A percentile compares a stretch with the other conserved stretches of the same genome.
These are phyloP conservation scores for Sebastes schlegelii DNA, from an alignment of 2,113 vertebrate species.

Conservation along the genomic window DNA sequence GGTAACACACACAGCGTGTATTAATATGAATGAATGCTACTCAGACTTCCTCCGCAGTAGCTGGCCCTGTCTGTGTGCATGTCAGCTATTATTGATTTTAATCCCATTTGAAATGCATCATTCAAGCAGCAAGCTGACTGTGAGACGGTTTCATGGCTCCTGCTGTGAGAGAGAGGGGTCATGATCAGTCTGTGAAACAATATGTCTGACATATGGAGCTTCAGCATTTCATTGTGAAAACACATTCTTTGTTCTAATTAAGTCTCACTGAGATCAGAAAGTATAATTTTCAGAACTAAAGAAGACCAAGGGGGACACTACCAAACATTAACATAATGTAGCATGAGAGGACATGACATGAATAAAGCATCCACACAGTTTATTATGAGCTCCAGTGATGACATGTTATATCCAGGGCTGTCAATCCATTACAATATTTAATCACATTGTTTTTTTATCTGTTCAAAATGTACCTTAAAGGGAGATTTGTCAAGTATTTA, in stretches of 20 bases:
- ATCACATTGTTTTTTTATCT: too few species aligned
- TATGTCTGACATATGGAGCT: neutral
- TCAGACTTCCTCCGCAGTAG: conserved; percentile 5
- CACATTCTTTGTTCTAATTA: neutral
- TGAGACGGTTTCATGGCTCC: neutral
- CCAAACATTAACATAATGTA: neutral
- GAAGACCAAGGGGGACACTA: neutral
- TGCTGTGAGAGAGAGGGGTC: neutral
- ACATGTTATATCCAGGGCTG: neutral
- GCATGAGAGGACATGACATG: neutral
- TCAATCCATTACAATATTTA: too few species aligned
- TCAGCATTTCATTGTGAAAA: neutral
- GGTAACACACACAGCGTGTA: neutral
- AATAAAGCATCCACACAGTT: neutral
- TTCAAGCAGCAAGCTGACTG: neutral
- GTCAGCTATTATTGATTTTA: conserved; percentile 37
- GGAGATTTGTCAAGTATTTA: too few species aligned
- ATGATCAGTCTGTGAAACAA: neutral
- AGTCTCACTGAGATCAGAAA: neutral
- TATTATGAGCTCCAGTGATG: neutral
- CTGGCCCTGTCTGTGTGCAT: neutral
- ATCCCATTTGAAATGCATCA: conserved; percentile 29
- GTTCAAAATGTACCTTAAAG: too few species aligned
- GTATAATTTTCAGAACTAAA: neutral
- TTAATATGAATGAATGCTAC: conserved; percentile 13